Conservation (phyloP, 2,113 vertebrate genomes). For the Halichoeres trimaculatus region DNA sequence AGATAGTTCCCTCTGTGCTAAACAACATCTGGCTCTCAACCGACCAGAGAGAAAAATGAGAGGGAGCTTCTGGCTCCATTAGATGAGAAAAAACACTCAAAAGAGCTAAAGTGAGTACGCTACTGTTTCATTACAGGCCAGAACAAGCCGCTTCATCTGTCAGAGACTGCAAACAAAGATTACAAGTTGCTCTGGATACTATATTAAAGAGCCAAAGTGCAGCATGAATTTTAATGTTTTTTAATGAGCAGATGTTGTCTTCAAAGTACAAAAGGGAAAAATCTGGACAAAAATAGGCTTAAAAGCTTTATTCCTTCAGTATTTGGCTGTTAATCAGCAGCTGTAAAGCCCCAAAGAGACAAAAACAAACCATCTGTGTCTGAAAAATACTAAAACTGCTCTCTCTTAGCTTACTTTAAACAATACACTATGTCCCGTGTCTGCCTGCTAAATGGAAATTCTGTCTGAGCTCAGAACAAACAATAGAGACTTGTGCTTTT, state of each 20-base stretch:
- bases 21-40: constrained; percentile 65
- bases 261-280: constrained; percentile 8
- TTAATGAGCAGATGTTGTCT: constrained; percentile 9
- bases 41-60: constrained; percentile 47
- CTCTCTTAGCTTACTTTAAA: constrained; percentile 14
- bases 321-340: constrained; percentile 25
- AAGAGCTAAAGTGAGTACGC: constrained; percentile 21
- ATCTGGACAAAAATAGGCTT: background rate
- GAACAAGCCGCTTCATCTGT: constrained; percentile 9
- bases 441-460: constrained; percentile 9
- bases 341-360: background rate
- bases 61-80: constrained; percentile 52
- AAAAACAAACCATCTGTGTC: background rate
- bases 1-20: constrained; percentile 46
- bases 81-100: constrained; percentile 35
- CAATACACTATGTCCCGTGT: background rate
- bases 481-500: constrained; percentile 3
- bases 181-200: background rate
- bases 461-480: constrained; percentile 24
- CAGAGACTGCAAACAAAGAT: constrained; percentile 18
- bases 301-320: constrained; percentile 12
- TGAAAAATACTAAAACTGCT: background rate
- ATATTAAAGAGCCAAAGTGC: background rate
- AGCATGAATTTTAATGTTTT: constrained; percentile 5
- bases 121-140: constrained; percentile 33